Base-by-base conservation (phyloP, 2,797 vertebrate genomes). In the Coreius guichenoti region DNA sequence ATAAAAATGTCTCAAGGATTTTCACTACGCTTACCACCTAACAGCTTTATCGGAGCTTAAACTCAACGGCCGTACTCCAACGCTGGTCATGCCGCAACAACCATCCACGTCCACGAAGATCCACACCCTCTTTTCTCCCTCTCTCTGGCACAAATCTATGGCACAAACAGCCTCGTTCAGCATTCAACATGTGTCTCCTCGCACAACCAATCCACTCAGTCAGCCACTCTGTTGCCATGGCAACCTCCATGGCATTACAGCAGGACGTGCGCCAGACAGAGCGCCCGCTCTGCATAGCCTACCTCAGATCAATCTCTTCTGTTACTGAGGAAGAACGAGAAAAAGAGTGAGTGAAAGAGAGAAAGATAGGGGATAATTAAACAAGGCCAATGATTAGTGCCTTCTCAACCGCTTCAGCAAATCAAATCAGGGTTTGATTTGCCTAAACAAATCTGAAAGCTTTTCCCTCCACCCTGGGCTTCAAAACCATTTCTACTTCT, bases 161-260 rank as follows among this genome's bases (percentile, higher is more conserved):
- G 63, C 63, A 58, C 74, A 83, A 68, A 74, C 80, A 81, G 65
- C 39, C 43, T 75, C 7, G n/a, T 80, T 68, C 75, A 43, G 85
- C 78, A 86, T 81, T 86, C 72, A 83, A 81, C 83, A 82, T 73
- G 87, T 86, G 73, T 78, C 68, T 83, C 45, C 61, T 81, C 67
- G 43, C 3, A 23, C 81, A 73, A 29, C 83, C 81, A 87, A 84
- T 87, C 29, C 86, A 79, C 72, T 65, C 80, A 80, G 68, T 79
- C 83, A 90, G 86, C 86, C 80, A 93, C 93, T 93, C 92, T 90
- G 84, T 95, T 63, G 51, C 95, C 90, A 93, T 93, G 94, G 94
- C 91, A 96, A 96, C 95, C 84, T 72, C 43, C 21, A 47, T 19
- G 92, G 93, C 94, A 86, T 83, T 93, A 90, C 7, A 16, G 85